phyloP scores from a whole-genome alignment of 2,888 invertebrate genomes.

The Amiota minor region DNA sequence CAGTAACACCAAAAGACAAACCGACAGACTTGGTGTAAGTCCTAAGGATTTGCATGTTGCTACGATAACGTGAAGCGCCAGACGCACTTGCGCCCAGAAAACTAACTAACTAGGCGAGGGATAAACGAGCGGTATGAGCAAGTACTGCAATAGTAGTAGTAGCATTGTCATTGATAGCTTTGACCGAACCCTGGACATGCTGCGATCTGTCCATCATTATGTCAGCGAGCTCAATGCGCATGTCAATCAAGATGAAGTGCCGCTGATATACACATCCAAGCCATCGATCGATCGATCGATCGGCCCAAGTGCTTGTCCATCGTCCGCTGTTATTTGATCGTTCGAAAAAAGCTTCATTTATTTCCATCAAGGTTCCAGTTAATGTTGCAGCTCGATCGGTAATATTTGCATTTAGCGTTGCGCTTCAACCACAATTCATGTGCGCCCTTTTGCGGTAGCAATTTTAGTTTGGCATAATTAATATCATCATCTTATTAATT shows the following conservation, averaged over 20 bases:
- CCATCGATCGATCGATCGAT: background rate
- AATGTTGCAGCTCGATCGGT: background rate
- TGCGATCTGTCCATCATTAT: constrained; percentile 67
- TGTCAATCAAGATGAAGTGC: constrained; percentile 73
- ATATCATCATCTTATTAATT: too few species aligned
- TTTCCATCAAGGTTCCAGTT: constrained; percentile 3
- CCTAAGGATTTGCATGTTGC: too few species aligned
- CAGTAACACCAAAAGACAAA: constrained; percentile 4
- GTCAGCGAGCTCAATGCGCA: constrained; percentile 73
- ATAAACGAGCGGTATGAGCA: background rate
- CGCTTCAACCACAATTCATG: background rate
- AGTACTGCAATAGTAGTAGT: background rate
- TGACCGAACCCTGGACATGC: background rate
- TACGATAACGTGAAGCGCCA: background rate
- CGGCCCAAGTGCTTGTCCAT: background rate
- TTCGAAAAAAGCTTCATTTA: background rate
- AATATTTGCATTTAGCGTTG: background rate
- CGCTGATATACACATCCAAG: constrained; percentile 61
- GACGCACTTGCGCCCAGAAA: background rate
- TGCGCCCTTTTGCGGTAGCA: too few species aligned
- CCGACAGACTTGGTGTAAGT: background rate
- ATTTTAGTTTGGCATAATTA: too few species aligned
- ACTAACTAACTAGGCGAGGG: background rate
- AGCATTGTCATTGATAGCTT: background rate
- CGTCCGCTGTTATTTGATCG: too few species aligned